Evolutionary conservation across 2,113 vertebrate genomes (phyloP).

Genomic region (Naja naja): DNA sequence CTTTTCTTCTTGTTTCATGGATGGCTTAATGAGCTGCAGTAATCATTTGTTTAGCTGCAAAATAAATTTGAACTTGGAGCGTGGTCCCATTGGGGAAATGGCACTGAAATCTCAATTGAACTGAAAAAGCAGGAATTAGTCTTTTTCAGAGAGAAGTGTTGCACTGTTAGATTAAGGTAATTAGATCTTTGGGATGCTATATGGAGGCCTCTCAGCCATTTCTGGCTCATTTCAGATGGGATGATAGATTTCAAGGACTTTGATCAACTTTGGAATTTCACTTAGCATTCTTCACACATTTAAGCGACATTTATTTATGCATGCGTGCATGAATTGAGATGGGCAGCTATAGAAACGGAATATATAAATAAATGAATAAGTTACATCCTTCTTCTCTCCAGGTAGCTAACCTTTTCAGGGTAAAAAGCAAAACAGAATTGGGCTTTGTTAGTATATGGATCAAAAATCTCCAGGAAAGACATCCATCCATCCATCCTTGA

Average conservation of each 20-base stretch:
- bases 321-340: background rate
- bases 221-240: background rate
- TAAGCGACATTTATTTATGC: background rate
- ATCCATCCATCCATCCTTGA: no score
- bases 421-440: background rate
- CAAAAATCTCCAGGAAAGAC: background rate
- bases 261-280: background rate
- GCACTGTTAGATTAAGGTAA: background rate
- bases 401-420: background rate
- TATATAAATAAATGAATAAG: background rate
- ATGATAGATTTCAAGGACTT: background rate
- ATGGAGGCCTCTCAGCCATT: fast-evolving
- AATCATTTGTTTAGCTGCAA: background rate
- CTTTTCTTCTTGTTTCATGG: background rate
- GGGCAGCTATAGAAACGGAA: background rate
- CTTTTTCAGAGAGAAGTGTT: background rate
- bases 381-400: background rate
- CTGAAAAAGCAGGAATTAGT: background rate
- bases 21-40: background rate
- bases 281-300: background rate
- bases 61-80: background rate
- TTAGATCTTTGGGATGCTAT: background rate
- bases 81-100: background rate
- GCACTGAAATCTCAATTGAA: background rate
- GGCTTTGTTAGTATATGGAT: background rate